Percentiles rank a stretch among this genome's conserved stretches.
phyloP scores from a whole-genome alignment of 2,888 invertebrate species.

The Amphipyra tragopoginis region DNA sequence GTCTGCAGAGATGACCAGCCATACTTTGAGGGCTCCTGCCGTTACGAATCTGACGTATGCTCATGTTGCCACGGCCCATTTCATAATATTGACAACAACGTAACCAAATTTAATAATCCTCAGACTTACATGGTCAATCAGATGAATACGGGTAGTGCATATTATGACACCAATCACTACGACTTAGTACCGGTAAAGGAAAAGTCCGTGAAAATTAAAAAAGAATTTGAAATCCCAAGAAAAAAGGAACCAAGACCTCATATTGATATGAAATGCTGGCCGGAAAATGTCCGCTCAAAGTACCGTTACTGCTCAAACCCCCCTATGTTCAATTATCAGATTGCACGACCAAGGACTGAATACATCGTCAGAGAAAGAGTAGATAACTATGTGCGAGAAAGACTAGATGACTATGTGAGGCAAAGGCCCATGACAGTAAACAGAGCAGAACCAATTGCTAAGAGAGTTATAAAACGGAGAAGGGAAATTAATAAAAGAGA shows the following conservation, averaged over 20 bases:
- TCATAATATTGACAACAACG: slow-evolving; percentile 73
- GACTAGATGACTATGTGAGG: slow-evolving; percentile 23
- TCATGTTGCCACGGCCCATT: slow-evolving; percentile 77
- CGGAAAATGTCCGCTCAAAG: slow-evolving; percentile 63
- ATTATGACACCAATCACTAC: slow-evolving; percentile 78
- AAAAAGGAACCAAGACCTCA: slow-evolving; percentile 58
- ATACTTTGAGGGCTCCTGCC: slow-evolving; percentile 6
- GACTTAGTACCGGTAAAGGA: slow-evolving; percentile 83
- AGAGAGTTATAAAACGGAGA: slow-evolving; percentile 39
- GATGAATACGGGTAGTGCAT: slow-evolving; percentile 59
- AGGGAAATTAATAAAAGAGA: slow-evolving; percentile 37
- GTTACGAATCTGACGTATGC: slow-evolving; percentile 71
- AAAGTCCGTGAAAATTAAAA: slow-evolving; percentile 62
- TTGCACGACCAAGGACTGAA: slow-evolving; percentile 31
- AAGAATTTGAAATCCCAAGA: slow-evolving; percentile 55
- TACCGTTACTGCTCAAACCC: slow-evolving; percentile 23
- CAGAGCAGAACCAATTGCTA: slow-evolving; percentile 37
- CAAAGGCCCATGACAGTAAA: slow-evolving; percentile 32
- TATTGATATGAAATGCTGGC: slow-evolving; percentile 59
- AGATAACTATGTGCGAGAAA: slow-evolving; percentile 17
- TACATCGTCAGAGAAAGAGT: slow-evolving; percentile 12
- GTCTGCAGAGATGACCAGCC: slow-evolving; percentile 71
- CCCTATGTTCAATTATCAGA: slow-evolving; percentile 55
- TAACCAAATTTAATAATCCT: slow-evolving; percentile 46
- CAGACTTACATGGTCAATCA: slow-evolving; percentile 40